Evolutionary conservation across 2,113 vertebrate genomes (phyloP).

Genomic region (Crotalus horridus): DNA sequence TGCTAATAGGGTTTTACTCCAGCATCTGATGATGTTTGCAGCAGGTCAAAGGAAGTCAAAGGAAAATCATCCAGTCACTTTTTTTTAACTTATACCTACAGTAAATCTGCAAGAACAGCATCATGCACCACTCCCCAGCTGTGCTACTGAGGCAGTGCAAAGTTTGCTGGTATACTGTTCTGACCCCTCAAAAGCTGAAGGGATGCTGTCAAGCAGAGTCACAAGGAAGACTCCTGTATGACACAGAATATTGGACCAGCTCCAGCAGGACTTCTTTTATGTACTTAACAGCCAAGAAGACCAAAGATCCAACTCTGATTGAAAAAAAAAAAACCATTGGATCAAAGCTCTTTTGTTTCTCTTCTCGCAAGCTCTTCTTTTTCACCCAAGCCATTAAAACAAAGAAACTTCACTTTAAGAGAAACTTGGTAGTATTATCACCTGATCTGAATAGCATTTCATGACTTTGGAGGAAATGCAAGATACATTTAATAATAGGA

Average conservation of each 20-base stretch:
- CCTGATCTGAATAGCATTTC: background rate
- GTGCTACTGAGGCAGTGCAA: background rate
- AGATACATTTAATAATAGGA: background rate
- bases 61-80: background rate
- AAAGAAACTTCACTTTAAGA: background rate
- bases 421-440: background rate
- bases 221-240: background rate
- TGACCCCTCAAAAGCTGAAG: background rate
- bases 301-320: background rate
- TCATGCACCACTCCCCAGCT: background rate
- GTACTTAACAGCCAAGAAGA: background rate
- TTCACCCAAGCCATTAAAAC: background rate
- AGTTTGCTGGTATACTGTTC: background rate
- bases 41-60: background rate
- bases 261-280: background rate
- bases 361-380: background rate
- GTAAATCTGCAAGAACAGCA: background rate
- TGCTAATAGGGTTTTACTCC: background rate
- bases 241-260: background rate
- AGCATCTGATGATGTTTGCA: background rate
- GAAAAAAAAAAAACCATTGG: background rate
- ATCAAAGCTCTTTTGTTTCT: background rate
- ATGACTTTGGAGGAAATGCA: background rate
- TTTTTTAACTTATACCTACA: background rate
- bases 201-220: background rate